Evolutionary conservation across 2,888 invertebrate species (phyloP).

Genomic region (Sphaeridia pumilis): DNA sequence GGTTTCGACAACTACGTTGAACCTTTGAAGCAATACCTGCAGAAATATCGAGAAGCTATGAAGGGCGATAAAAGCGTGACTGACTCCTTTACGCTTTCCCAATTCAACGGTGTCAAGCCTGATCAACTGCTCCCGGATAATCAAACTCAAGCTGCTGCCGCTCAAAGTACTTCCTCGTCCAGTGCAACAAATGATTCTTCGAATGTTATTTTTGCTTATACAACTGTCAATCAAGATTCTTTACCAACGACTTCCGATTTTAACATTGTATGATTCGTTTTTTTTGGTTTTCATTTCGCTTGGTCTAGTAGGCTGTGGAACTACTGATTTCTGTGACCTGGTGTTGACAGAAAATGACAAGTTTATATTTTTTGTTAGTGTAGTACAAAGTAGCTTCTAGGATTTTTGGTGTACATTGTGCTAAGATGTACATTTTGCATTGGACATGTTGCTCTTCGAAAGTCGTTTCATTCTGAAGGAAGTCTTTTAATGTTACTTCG

Average conservation of each 20-base stretch:
- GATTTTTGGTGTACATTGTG: too few species aligned
- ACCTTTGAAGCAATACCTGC: slow-evolving; percentile 83
- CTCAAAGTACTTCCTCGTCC: neutral
- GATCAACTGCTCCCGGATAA: slow-evolving; percentile 4
- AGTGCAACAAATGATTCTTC: neutral
- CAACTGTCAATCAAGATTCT: slow-evolving; percentile 5
- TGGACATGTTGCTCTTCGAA: too few species aligned
- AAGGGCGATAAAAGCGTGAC: slow-evolving; percentile 25
- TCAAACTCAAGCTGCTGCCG: slow-evolving; percentile 8
- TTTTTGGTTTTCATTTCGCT: too few species aligned
- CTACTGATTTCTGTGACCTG: too few species aligned
- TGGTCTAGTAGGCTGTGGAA: too few species aligned
- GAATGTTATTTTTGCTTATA: slow-evolving; percentile 11
- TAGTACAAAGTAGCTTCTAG: too few species aligned
- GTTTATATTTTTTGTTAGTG: too few species aligned
- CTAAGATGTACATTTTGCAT: too few species aligned
- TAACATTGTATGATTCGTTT: slow-evolving; percentile 10
- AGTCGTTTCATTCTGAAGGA: too few species aligned
- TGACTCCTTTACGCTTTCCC: neutral
- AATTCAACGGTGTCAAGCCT: slow-evolving; percentile 2
- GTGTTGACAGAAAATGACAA: too few species aligned
- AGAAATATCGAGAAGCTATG: slow-evolving; percentile 75
- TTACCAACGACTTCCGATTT: slow-evolving; percentile 5
- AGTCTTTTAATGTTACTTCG: too few species aligned
- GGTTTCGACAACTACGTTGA: slow-evolving; percentile 98